These are phyloP conservation scores for Paraescarpia echinospica DNA, from an alignment of 1,140 invertebrate species.

Conservation along the genomic window DNA sequence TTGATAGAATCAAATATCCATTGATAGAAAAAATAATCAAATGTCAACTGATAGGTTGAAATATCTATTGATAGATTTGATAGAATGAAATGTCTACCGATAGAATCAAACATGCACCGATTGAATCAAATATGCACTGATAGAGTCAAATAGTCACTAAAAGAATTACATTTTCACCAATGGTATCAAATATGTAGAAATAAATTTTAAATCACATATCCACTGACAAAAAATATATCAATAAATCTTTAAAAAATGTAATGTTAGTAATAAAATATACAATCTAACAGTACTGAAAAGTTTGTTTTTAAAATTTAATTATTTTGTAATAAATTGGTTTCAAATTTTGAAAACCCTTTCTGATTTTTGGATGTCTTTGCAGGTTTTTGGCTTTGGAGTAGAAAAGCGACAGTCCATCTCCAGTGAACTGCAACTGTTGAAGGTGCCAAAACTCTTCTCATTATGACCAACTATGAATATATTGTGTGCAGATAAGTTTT, in stretches of 20 bases:
- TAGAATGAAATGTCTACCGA: background rate
- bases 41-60: background rate
- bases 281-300: background rate
- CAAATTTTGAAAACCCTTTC: background rate
- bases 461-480: background rate
- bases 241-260: background rate
- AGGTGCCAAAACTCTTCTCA: background rate
- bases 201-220: background rate
- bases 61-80: background rate
- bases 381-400: background rate
- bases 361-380: background rate
- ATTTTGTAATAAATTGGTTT: background rate
- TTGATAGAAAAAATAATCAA: background rate
- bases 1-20: no score
- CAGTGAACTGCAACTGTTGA: background rate
- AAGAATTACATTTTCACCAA: background rate
- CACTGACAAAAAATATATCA: background rate
- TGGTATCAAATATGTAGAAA: background rate
- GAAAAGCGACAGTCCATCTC: background rate
- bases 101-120: background rate
- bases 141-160: background rate
- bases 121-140: background rate
- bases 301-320: background rate
- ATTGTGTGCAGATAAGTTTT: background rate
- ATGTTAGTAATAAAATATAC: background rate